phyloP scores from a whole-genome alignment of 2,888 invertebrate species.

The Quadroppia sp. region DNA sequence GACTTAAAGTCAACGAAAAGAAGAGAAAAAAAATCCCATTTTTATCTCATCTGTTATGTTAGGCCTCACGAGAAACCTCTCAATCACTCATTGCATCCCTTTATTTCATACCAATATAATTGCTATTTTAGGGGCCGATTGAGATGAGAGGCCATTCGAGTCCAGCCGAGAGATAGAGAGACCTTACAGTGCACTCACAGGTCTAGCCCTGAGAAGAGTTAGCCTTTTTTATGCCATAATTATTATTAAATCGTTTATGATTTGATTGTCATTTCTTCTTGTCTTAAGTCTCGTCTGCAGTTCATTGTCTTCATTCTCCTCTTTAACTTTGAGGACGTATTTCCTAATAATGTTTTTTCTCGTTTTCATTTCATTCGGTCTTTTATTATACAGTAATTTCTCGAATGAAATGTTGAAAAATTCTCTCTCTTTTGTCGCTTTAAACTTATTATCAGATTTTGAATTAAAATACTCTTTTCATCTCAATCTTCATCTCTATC shows the following conservation, averaged over 20 bases:
- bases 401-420: no score
- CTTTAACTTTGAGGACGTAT: no score
- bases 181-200: background rate
- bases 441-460: background rate
- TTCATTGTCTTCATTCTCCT: conserved; percentile 12
- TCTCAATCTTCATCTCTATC: background rate
- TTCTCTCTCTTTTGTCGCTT: no score
- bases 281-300: background rate
- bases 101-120: conserved; percentile 17
- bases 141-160: background rate
- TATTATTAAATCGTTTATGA: background rate
- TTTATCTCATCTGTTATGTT: conserved; percentile 13
- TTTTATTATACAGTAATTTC: no score
- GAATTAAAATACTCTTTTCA: background rate
- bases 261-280: background rate
- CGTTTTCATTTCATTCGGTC: no score
- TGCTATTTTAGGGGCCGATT: conserved; percentile 9
- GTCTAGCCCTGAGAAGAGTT: no score
- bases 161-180: no score
- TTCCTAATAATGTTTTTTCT: no score
- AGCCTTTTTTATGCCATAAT: background rate
- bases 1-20: no score
- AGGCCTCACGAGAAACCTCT: conserved; percentile 27
- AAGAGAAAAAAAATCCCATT: background rate
- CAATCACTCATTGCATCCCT: conserved; percentile 31